These are phyloP conservation scores for Leuctra nigra DNA, from an alignment of 2,888 invertebrate genomes.

Conservation along the genomic window DNA sequence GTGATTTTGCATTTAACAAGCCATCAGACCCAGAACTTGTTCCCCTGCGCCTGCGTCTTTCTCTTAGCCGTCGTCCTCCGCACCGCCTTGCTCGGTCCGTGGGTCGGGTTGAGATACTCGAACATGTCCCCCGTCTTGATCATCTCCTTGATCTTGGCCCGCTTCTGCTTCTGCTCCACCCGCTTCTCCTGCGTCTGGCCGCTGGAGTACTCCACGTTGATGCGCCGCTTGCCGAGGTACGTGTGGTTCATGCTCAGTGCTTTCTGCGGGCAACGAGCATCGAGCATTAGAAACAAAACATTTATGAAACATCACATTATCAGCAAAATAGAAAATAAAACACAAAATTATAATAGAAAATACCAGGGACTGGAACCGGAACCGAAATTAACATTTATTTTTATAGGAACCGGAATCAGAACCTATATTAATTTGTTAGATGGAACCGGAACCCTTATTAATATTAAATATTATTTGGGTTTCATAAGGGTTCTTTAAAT, in stretches of 20 bases:
- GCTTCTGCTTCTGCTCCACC: not conserved
- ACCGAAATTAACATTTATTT: too few relatives aligned
- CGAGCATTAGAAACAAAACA: too few relatives aligned
- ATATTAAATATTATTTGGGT: too few relatives aligned
- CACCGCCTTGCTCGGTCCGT: not conserved
- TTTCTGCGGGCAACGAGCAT: slow-evolving; percentile 37
- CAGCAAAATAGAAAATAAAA: too few relatives aligned
- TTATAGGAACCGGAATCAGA: too few relatives aligned
- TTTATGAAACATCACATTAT: too few relatives aligned
- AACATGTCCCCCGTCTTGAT: not conserved
- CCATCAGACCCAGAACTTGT: not conserved
- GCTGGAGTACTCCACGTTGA: slow-evolving; percentile 40
- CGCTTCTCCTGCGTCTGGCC: slow-evolving; percentile 6
- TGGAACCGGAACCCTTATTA: too few relatives aligned
- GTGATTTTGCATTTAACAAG: too few relatives aligned
- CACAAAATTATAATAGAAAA: too few relatives aligned
- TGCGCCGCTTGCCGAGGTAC: slow-evolving; percentile 38
- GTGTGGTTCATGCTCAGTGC: slow-evolving; percentile 42
- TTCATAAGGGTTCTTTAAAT: too few relatives aligned
- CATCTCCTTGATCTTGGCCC: not conserved
- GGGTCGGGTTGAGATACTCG: not conserved
- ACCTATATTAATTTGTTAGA: too few relatives aligned
- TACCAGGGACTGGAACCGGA: too few relatives aligned
- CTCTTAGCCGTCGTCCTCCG: not conserved
- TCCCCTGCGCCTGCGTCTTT: not conserved